These are phyloP conservation scores for Tychaedon coryphoeus DNA, from an alignment of 2,113 vertebrate genomes.

Conservation along the genomic window DNA sequence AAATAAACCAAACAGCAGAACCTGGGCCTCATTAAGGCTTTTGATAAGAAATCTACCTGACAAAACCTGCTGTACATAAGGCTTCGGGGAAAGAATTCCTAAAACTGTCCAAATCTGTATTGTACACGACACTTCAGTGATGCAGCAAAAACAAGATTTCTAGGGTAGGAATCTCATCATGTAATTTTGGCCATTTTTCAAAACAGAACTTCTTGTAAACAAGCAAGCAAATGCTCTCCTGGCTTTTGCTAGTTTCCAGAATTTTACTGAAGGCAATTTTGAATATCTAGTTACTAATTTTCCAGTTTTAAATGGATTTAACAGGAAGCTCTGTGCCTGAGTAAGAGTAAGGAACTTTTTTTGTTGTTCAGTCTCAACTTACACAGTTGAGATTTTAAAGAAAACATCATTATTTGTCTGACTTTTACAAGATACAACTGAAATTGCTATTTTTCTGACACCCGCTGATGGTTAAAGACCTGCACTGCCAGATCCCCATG, in stretches of 20 bases:
- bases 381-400: background rate
- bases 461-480: background rate
- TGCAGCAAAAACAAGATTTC: background rate
- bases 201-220: background rate
- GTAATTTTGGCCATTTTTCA: background rate
- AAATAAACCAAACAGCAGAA: background rate
- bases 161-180: background rate
- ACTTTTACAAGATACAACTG: background rate
- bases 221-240: background rate
- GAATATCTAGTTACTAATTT: background rate
- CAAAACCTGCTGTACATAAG: background rate
- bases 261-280: background rate
- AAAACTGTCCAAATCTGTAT: background rate
- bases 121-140: rapidly evolving
- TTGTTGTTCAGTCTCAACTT: background rate
- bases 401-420: background rate
- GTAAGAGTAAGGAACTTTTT: background rate
- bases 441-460: background rate
- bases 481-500: background rate
- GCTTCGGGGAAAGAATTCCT: background rate
- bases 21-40: rapidly evolving
- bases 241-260: background rate
- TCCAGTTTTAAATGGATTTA: background rate
- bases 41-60: background rate
- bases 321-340: background rate